A percentile compares a stretch with the other conserved stretches of the same genome.
These are phyloP conservation scores for Dissostichus mawsoni DNA, from an alignment of 2,113 vertebrate genomes.

Conservation along the genomic window DNA sequence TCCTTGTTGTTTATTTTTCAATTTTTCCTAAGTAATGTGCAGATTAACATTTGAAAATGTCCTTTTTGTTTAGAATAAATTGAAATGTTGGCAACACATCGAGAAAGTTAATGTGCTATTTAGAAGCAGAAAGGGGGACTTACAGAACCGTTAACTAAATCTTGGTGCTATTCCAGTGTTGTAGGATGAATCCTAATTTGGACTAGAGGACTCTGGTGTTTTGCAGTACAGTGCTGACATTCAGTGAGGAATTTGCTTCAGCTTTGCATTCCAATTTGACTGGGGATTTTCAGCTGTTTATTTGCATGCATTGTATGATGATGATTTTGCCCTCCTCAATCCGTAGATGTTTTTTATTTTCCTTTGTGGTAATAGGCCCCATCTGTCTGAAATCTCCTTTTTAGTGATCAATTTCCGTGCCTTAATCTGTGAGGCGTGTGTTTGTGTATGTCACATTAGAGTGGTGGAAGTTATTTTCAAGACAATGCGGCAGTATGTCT, in stretches of 20 bases:
- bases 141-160: slow-evolving; percentile 43
- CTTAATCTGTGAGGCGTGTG: slow-evolving; percentile 45
- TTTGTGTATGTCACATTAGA: slow-evolving; percentile 10
- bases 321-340: slow-evolving; percentile 45
- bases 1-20: not conserved
- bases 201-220: slow-evolving; percentile 47
- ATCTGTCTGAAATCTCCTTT: slow-evolving; percentile 55
- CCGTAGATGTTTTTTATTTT: slow-evolving; percentile 23
- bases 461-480: slow-evolving; percentile 45
- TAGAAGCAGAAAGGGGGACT: slow-evolving; percentile 54
- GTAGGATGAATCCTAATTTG: slow-evolving; percentile 65
- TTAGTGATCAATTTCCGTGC: slow-evolving; percentile 59
- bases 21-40: slow-evolving; percentile 7
- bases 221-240: slow-evolving; percentile 30
- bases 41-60: slow-evolving; percentile 15
- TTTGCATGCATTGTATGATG: slow-evolving; percentile 36
- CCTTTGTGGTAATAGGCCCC: slow-evolving; percentile 34
- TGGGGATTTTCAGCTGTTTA: slow-evolving; percentile 59
- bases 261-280: slow-evolving; percentile 66
- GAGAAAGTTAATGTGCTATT: slow-evolving; percentile 58
- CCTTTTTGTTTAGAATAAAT: not conserved
- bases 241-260: slow-evolving; percentile 37
- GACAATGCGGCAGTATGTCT: slow-evolving; percentile 63
- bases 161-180: slow-evolving; percentile 41
- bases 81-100: slow-evolving; percentile 8